phyloP scores from a whole-genome alignment of 2,888 invertebrate genomes.

The Leptopterna dolabrata region DNA sequence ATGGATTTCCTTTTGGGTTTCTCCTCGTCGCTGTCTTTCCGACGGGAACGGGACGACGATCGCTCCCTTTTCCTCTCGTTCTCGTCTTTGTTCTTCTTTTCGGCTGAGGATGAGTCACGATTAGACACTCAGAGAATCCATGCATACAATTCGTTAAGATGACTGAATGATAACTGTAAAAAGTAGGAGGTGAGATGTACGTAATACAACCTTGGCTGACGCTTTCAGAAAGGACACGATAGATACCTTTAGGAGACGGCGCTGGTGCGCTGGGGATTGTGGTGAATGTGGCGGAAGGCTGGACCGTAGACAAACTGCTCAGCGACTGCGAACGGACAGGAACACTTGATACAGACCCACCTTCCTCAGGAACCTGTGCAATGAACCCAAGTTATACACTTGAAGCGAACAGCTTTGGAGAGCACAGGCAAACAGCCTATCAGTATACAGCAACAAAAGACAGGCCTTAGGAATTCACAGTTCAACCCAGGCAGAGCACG shows the following conservation, averaged over 20 bases:
- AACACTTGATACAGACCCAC: constrained; percentile 48
- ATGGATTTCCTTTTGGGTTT: constrained; percentile 62
- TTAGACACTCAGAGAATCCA: neutral
- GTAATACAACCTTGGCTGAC: neutral
- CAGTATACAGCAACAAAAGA: too few species aligned
- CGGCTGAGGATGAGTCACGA: constrained; percentile 35
- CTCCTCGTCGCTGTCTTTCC: constrained; percentile 73
- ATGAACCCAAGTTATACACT: neutral
- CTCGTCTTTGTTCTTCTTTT: constrained; percentile 52
- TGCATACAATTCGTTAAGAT: neutral
- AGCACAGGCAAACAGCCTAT: too few species aligned
- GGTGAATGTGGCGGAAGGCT: constrained; percentile 42
- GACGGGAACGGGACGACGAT: constrained; percentile 62
- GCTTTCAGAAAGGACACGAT: neutral
- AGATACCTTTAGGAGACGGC: neutral
- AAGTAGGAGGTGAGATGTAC: neutral
- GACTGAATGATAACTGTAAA: neutral
- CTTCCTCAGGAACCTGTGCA: constrained; percentile 53
- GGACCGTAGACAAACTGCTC: constrained; percentile 61
- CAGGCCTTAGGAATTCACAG: too few species aligned
- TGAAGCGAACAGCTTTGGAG: too few species aligned
- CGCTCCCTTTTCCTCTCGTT: constrained; percentile 58
- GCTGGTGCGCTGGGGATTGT: neutral
- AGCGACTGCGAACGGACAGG: constrained; percentile 63
- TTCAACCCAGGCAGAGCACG: too few species aligned